phyloP scores from a whole-genome alignment of 2,797 vertebrate genomes.

The Champsocephalus esox region DNA sequence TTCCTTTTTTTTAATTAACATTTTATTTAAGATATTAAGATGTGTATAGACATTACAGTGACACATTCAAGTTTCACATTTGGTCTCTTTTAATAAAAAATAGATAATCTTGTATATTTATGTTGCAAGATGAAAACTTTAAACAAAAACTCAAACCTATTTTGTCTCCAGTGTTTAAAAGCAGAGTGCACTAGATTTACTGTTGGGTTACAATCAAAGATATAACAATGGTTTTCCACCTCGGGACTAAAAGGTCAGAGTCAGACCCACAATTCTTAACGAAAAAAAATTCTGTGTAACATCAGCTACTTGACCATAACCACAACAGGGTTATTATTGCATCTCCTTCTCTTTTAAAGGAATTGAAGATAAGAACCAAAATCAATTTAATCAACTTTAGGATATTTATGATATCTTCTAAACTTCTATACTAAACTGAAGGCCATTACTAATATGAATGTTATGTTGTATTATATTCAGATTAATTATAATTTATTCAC shows the following conservation, averaged over 20 bases:
- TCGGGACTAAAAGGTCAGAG: slow-evolving; percentile 60
- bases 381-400: slow-evolving; percentile 5
- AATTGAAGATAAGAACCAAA: slow-evolving; percentile 1
- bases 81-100: slow-evolving; percentile 28
- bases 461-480: slow-evolving; percentile 46
- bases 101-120: slow-evolving; percentile 20
- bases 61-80: slow-evolving; percentile 35
- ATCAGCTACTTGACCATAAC: slow-evolving; percentile 11
- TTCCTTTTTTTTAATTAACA: slow-evolving; percentile 27
- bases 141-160: slow-evolving; percentile 33
- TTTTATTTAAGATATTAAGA: slow-evolving; percentile 29
- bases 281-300: slow-evolving; percentile 28
- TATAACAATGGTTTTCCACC: slow-evolving; percentile 48
- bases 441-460: slow-evolving; percentile 42
- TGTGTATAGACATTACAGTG: slow-evolving; percentile 30
- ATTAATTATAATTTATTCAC: slow-evolving; percentile 14
- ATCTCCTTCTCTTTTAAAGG: slow-evolving; percentile 24
- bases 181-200: slow-evolving; percentile 44
- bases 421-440: slow-evolving; percentile 9
- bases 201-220: slow-evolving; percentile 44
- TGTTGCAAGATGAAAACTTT: slow-evolving; percentile 21
- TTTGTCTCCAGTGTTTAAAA: slow-evolving; percentile 48
- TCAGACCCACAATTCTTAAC: slow-evolving; percentile 17
- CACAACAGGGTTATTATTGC: slow-evolving; percentile 5
- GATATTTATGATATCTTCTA: slow-evolving; percentile 20